Conservation (phyloP, 2,888 invertebrate species). For the Steromphala cineraria region DNA sequence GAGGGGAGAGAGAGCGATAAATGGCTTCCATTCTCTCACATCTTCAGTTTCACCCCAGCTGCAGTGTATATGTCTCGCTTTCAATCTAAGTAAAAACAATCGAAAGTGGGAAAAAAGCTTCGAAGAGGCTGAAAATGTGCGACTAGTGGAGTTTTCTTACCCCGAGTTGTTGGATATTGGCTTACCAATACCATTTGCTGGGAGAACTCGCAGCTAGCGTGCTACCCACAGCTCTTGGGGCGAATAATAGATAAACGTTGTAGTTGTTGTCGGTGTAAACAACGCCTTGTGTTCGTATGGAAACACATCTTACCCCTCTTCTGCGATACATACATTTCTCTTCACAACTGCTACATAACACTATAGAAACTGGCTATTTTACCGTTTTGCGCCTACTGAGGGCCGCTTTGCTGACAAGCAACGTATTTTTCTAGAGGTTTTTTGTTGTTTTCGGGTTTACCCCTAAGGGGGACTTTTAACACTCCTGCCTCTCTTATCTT, state of each 20-base stretch:
- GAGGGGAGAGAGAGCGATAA: neutral
- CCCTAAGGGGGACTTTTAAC: conserved; percentile 12
- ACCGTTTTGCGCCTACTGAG: conserved; percentile 9
- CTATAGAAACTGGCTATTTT: conserved; percentile 12
- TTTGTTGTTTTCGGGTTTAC: neutral
- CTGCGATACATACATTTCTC: conserved; percentile 9
- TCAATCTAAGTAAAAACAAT: conserved; percentile 7
- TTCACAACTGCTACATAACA: conserved; percentile 10
- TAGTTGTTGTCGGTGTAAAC: conserved; percentile 8
- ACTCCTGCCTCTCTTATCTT: conserved; percentile 11
- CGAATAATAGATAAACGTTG: conserved; percentile 17
- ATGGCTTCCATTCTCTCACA: conserved; percentile 8
- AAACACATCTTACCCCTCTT: conserved; percentile 12
- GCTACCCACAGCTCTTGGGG: conserved; percentile 13
- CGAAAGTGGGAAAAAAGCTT: conserved; percentile 19
- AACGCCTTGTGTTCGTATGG: conserved; percentile 10
- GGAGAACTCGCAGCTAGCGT: neutral
- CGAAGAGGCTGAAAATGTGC: conserved; percentile 17
- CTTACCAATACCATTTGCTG: conserved; percentile 10
- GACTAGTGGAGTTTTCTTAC: conserved; percentile 13
- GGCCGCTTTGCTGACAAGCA: conserved; percentile 4
- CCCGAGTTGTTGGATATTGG: neutral
- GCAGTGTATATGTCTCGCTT: neutral
- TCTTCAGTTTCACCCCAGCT: conserved; percentile 1
- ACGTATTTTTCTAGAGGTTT: conserved; percentile 1